These are phyloP conservation scores for Pagetopsis macropterus DNA, from an alignment of 2,797 vertebrate genomes.

Conservation along the genomic window DNA sequence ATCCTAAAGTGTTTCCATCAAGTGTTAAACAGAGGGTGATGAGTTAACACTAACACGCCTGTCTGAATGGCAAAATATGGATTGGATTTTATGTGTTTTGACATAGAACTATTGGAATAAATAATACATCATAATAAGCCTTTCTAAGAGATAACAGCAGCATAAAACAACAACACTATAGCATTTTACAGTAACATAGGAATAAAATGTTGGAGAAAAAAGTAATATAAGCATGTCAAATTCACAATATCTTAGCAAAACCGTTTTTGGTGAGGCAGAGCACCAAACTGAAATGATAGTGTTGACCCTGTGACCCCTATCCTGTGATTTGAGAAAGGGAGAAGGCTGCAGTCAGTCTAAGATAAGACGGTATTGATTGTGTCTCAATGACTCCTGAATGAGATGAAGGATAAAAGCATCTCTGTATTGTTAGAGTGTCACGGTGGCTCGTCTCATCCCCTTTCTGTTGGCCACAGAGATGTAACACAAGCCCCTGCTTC, in stretches of 20 bases:
- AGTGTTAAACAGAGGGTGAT: not conserved
- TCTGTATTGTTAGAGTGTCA: constrained; percentile 67
- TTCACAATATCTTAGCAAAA: constrained; percentile 3
- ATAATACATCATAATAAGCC: not conserved
- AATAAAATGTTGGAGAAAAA: not conserved
- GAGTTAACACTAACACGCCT: not conserved
- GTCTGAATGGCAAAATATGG: constrained; percentile 4
- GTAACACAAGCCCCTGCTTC: constrained; percentile 69
- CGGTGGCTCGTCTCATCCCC: constrained; percentile 49
- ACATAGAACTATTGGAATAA: not conserved
- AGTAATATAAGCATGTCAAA: not conserved
- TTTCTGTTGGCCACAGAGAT: constrained; percentile 66
- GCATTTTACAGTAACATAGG: not conserved
- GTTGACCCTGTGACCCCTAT: constrained; percentile 37
- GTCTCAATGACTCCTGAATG: constrained; percentile 64
- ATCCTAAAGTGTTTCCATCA: not conserved
- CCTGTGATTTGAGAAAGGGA: constrained; percentile 42
- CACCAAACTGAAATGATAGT: constrained; percentile 1
- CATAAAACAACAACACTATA: not conserved
- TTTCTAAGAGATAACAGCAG: not conserved
- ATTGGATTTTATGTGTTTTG: not conserved
- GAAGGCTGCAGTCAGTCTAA: constrained; percentile 23
- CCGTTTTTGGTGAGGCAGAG: not conserved
- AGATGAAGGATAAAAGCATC: constrained; percentile 58
- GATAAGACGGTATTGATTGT: constrained; percentile 49